These are phyloP conservation scores for Tamandua tetradactyla DNA, from an alignment of 2,797 vertebrate genomes.

Conservation along the genomic window DNA sequence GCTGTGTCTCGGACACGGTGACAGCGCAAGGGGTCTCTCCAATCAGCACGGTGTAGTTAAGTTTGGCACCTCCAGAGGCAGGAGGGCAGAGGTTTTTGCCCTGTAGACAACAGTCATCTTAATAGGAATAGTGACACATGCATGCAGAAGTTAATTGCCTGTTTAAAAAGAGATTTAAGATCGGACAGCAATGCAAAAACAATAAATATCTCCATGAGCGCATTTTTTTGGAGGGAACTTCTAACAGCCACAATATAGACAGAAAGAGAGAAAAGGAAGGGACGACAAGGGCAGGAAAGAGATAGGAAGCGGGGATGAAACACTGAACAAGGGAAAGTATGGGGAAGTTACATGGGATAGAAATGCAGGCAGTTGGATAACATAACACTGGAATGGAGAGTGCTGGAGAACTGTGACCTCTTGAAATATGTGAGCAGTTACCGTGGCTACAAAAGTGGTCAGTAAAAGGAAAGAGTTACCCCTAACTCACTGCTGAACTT, in stretches of 20 bases:
- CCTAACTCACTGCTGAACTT: neutral
- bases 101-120: conserved; percentile 83
- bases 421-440: neutral
- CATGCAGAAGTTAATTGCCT: neutral
- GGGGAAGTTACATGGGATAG: too few relatives aligned
- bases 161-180: neutral
- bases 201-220: neutral
- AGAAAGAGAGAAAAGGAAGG: neutral
- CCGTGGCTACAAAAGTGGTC: rapidly evolving
- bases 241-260: neutral
- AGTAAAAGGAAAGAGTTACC: neutral
- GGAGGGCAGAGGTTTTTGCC: conserved; percentile 98
- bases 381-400: neutral
- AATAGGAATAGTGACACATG: neutral
- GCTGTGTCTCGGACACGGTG: conserved; percentile 97
- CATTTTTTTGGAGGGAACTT: neutral
- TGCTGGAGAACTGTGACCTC: neutral
- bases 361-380: too few relatives aligned
- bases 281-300: neutral
- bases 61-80: conserved; percentile 93
- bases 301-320: neutral
- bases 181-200: neutral
- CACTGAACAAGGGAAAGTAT: neutral
- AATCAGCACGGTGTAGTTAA: conserved; percentile 97
- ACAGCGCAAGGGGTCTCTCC: conserved; percentile 96